phyloP scores from a whole-genome alignment of 2,888 invertebrate species.

The Melinaea menophilus region DNA sequence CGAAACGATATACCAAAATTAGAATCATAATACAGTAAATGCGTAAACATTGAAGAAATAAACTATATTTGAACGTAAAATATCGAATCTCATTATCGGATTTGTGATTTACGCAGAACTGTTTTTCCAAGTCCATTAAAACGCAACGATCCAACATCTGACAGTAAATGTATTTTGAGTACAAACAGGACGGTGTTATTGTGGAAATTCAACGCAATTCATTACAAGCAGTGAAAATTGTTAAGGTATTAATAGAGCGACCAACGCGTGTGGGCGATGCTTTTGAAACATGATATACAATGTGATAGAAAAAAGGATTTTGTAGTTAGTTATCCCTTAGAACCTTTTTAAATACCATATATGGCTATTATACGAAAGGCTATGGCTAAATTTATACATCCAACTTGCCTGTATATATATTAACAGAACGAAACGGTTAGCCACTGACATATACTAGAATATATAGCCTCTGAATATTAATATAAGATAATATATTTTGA shows the following conservation, averaged over 20 bases:
- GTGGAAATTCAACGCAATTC: constrained; percentile 38
- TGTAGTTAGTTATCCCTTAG: no score
- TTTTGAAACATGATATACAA: background rate
- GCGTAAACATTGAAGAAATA: constrained; percentile 10
- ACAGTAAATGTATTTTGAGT: constrained; percentile 68
- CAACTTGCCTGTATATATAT: no score
- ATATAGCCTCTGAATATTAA: no score
- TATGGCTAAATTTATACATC: no score
- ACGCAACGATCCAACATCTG: constrained; percentile 58
- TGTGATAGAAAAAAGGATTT: no score
- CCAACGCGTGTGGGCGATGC: constrained; percentile 33
- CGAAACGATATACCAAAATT: background rate
- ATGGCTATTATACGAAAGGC: no score
- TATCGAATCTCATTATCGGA: constrained; percentile 19
- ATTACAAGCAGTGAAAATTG: constrained; percentile 56
- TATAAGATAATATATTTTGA: no score
- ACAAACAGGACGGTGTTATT: constrained; percentile 50
- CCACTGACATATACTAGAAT: no score
- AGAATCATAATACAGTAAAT: background rate
- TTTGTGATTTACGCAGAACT: constrained; percentile 29
- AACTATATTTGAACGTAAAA: constrained; percentile 20
- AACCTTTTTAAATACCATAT: no score
- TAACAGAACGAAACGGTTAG: no score
- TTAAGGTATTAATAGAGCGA: constrained; percentile 53
- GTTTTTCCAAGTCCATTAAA: constrained; percentile 60